Base-by-base conservation (phyloP, 2,888 invertebrate genomes). In the Melinaea menophilus region DNA sequence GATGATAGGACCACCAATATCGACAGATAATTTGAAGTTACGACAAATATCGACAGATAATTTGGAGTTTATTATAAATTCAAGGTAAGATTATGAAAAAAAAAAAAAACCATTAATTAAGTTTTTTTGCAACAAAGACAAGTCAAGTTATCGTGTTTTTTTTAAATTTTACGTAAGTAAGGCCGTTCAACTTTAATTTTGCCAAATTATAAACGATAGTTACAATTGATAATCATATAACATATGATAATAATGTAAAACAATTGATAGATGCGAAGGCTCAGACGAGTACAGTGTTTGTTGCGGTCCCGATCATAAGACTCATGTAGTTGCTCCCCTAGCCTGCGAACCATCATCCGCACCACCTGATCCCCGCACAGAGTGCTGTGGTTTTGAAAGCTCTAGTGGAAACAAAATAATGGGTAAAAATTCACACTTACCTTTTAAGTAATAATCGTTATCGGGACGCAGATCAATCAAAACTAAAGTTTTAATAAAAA, bases 341-440 rank as follows among this genome's bases (percentile, higher is more conserved):
- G 9, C 11, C 9, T 69, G 72, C 5, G 59, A 54, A 3, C 64
- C 76, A 35, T 69, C 71, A 3, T 75, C 78, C 2, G 70, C 72
- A 5, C 83, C 81, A 0, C 85, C 86, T 0, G 73, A 80, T 3
- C 79, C 79, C 0, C 61, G 45, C 0, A 74, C 75, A 0, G 71
- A 70, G 35, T 88, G 88, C 71, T 89, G 88, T 62, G 88, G 88
- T 0, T 51, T 76, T 0, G 83, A 87, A 46, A 75, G 74, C 58
- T 61, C 61, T 12, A 66, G 72, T 3, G 77, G 72, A 0, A 79
- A 81, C 37, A 81, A 77, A 69, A 88, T 88, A 51, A 64, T 70
- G 51, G 62, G 69, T 66, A 62, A 56, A 35, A 59, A 22, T 51
- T 12, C 51, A 9, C 7, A 7, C 11, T 41, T 9, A 41, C 3